phyloP scores from a whole-genome alignment of 2,797 vertebrate species.

The Astyanax mexicanus region DNA sequence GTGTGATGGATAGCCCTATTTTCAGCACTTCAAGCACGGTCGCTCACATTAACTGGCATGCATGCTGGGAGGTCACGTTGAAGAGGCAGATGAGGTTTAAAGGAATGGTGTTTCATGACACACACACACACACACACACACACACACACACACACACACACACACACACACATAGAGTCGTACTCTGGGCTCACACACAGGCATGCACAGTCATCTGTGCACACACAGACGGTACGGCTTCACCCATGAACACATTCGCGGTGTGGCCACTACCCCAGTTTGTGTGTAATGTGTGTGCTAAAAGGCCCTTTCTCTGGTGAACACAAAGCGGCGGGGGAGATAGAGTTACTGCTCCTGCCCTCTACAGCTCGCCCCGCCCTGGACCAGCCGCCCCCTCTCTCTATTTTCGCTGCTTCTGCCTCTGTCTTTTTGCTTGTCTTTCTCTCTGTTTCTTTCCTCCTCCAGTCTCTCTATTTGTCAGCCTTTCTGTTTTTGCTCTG shows the following conservation, averaged over 20 bases:
- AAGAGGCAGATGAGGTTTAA: constrained; percentile 13
- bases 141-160: constrained; percentile 31
- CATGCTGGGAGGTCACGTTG: neutral
- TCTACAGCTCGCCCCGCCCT: constrained; percentile 31
- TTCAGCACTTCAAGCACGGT: constrained; percentile 15
- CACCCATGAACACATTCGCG: constrained; percentile 17
- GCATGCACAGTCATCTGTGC: constrained; percentile 32
- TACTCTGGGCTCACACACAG: neutral
- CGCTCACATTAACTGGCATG: constrained; percentile 8
- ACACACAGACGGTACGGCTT: constrained; percentile 3
- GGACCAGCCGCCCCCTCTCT: constrained; percentile 10
- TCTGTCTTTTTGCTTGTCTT: constrained; percentile 10
- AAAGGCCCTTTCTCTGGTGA: constrained; percentile 47
- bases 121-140: neutral
- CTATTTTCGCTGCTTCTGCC: neutral
- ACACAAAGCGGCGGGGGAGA: constrained; percentile 48
- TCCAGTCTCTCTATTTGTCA: constrained; percentile 15
- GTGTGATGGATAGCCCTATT: constrained; percentile 31
- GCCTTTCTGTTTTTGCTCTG: neutral
- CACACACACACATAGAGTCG: too few relatives aligned
- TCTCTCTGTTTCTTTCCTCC: neutral
- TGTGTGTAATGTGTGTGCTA: constrained; percentile 45
- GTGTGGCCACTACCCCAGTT: neutral
- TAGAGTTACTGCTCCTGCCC: constrained; percentile 50
- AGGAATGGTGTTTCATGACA: constrained; percentile 15